Conservation (phyloP, 2,888 invertebrate species). For the Synanthedon vespiformis region DNA sequence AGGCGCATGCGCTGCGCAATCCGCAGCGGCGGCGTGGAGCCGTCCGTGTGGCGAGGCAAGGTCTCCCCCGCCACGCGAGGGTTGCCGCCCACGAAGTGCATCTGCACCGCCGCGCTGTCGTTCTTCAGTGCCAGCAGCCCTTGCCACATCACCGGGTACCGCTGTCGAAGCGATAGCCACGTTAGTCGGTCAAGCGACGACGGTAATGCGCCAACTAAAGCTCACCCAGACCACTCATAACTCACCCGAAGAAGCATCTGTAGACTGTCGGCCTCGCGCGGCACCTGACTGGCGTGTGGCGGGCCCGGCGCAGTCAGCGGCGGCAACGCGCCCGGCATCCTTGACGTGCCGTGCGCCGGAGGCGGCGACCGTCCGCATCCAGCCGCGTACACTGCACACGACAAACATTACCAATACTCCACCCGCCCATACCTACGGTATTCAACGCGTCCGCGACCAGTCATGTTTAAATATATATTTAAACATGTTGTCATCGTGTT, state of each 20-base stretch:
- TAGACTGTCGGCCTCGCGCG: constrained; percentile 85
- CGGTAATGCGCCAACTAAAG: too few species aligned
- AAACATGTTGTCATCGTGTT: too few species aligned
- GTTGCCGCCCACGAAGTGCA: constrained; percentile 98
- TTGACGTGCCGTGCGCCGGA: constrained; percentile 36
- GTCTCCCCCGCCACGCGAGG: constrained; percentile 89
- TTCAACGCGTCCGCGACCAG: too few species aligned
- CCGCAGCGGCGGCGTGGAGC: constrained; percentile 85
- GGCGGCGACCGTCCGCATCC: constrained; percentile 35
- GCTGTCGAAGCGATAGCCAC: constrained; percentile 55
- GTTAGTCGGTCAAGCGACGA: background rate
- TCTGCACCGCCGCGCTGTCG: constrained; percentile 96
- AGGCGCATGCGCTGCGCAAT: constrained; percentile 98
- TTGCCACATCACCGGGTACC: constrained; percentile 98
- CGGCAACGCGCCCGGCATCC: constrained; percentile 37
- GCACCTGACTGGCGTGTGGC: constrained; percentile 82
- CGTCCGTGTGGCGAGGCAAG: constrained; percentile 86
- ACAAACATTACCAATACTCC: background rate
- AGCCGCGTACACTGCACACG: constrained; percentile 15
- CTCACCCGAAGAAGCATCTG: constrained; percentile 80
- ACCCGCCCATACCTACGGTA: too few species aligned
- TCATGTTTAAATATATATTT: too few species aligned
- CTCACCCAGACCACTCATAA: constrained; percentile 4
- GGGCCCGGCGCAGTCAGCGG: constrained; percentile 63
- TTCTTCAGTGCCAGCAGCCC: constrained; percentile 94